These are phyloP conservation scores for Coreoperca whiteheadi DNA, from an alignment of 2,113 vertebrate species.

Conservation along the genomic window DNA sequence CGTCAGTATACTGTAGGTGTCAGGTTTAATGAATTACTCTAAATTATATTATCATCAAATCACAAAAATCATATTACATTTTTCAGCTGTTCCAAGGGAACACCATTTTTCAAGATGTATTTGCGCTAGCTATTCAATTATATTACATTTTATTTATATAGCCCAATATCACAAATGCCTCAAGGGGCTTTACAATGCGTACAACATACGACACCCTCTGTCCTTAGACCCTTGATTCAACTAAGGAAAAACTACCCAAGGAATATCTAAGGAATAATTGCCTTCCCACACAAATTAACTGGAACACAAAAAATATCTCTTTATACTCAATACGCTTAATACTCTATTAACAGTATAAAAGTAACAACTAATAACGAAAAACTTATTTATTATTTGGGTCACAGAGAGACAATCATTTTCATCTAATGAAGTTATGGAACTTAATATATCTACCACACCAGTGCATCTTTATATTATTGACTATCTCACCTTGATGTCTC, in stretches of 20 bases:
- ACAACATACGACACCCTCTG: too few relatives aligned
- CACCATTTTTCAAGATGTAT: not conserved
- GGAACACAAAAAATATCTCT: not conserved
- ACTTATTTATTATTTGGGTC: constrained; percentile 5
- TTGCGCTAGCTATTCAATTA: too few relatives aligned
- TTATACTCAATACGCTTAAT: too few relatives aligned
- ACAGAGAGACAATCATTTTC: constrained; percentile 5
- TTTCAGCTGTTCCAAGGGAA: not conserved
- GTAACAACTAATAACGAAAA: not conserved
- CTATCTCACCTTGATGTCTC: not conserved
- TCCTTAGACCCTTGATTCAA: too few relatives aligned
- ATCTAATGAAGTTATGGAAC: not conserved
- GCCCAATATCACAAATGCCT: too few relatives aligned
- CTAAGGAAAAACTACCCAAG: too few relatives aligned
- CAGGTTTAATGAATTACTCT: not conserved
- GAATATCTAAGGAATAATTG: not conserved
- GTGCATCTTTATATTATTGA: constrained; percentile 3
- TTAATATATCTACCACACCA: not conserved
- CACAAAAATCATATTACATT: not conserved
- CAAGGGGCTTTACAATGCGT: too few relatives aligned
- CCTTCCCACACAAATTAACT: not conserved
- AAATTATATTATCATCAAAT: not conserved
- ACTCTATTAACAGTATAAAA: not conserved
- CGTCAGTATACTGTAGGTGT: not conserved
- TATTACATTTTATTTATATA: too few relatives aligned